Percentiles rank a stretch among this genome's conserved stretches.
phyloP scores from a whole-genome alignment of 1,140 invertebrate genomes.

The Tribolium castaneum region DNA sequence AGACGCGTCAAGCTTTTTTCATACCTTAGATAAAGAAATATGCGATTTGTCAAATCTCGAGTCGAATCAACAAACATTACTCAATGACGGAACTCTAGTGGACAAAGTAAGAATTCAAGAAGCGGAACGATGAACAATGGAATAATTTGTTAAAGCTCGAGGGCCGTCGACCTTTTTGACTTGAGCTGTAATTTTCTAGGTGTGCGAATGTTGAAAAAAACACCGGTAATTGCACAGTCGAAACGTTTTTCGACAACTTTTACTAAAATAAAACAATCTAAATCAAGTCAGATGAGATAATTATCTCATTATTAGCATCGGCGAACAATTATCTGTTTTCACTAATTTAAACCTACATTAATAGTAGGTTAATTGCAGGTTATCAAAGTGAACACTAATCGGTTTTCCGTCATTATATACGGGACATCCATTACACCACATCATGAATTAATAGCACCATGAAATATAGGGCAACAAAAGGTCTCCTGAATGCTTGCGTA shows the following conservation, averaged over 20 bases:
- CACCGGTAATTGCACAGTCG: background rate
- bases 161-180: constrained; percentile 17
- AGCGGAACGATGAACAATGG: constrained; percentile 39
- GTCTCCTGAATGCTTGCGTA: background rate
- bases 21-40: background rate
- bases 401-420: too few relatives aligned
- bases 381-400: too few relatives aligned
- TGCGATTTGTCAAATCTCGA: background rate
- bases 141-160: constrained; percentile 31
- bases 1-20: background rate
- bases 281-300: background rate
- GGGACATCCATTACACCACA: too few relatives aligned
- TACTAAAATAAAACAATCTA: background rate
- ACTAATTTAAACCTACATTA: background rate
- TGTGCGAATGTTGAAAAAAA: background rate
- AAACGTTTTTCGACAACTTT: background rate
- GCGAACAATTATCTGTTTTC: background rate
- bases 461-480: background rate
- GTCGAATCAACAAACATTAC: background rate
- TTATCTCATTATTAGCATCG: background rate
- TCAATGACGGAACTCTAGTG: constrained; percentile 16
- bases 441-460: background rate
- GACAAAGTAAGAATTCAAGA: constrained; percentile 32
- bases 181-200: background rate
- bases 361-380: background rate